Conservation (phyloP, 2,797 vertebrate species). For the Dendrocincla fuliginosa region DNA sequence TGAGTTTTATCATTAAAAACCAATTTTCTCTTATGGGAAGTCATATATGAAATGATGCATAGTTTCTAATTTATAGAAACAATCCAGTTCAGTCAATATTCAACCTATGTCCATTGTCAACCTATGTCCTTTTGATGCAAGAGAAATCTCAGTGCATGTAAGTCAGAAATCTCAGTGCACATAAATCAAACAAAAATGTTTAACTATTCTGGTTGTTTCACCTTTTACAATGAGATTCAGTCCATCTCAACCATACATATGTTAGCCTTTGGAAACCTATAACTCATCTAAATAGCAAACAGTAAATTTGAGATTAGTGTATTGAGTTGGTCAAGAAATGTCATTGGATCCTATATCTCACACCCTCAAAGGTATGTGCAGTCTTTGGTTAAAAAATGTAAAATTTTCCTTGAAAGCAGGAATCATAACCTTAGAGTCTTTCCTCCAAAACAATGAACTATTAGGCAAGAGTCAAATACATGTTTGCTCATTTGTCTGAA, state of each 20-base stretch:
- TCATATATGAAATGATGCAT: neutral
- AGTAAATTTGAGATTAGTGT: neutral
- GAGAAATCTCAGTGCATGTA: neutral
- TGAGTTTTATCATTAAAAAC: neutral
- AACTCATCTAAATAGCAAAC: neutral
- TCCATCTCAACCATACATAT: neutral
- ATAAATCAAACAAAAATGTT: neutral
- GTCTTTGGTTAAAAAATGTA: neutral
- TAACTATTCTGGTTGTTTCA: neutral
- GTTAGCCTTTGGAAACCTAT: neutral
- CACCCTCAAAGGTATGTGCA: neutral
- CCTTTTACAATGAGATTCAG: neutral
- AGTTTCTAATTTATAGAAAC: neutral
- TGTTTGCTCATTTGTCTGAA: neutral
- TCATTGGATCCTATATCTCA: neutral
- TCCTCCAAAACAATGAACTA: neutral
- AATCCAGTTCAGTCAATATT: neutral
- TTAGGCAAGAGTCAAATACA: neutral
- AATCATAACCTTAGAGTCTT: neutral
- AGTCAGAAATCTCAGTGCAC: neutral
- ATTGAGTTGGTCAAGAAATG: neutral
- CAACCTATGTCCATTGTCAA: too few species aligned
- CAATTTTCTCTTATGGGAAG: neutral
- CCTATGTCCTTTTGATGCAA: neutral
- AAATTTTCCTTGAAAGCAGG: neutral